A percentile compares a stretch with the other conserved stretches of the same genome.
These are phyloP conservation scores for Phengaris arion DNA, from an alignment of 2,888 invertebrate species.

Conservation along the genomic window DNA sequence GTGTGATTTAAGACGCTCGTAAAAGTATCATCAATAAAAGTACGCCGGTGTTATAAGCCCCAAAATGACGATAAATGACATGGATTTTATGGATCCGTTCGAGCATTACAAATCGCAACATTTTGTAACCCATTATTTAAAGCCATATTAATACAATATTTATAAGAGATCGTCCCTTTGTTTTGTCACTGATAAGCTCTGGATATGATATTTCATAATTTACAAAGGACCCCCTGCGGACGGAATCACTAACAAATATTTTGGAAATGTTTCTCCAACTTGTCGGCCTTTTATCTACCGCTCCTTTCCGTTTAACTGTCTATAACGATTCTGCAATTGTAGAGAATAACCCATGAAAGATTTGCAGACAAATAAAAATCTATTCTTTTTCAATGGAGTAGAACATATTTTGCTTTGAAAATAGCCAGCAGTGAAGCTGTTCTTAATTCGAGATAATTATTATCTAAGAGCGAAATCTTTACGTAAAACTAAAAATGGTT, in stretches of 20 bases:
- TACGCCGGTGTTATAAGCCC: neutral
- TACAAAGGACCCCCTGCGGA: constrained; percentile 51
- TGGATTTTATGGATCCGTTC: neutral
- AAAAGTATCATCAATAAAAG: neutral
- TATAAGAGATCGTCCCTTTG: constrained; percentile 17
- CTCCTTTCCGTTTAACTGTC: constrained; percentile 75
- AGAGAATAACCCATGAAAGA: constrained; percentile 23
- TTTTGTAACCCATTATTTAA: constrained; percentile 20
- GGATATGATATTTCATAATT: constrained; percentile 29
- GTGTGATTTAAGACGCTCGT: neutral
- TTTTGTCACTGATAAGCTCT: constrained; percentile 21
- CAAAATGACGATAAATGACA: neutral
- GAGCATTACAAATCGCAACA: constrained; percentile 13
- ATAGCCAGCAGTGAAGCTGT: constrained; percentile 35
- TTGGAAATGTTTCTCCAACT: constrained; percentile 79
- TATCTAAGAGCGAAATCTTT: constrained; percentile 74
- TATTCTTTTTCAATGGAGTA: neutral
- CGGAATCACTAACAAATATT: constrained; percentile 75
- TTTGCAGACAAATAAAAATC: constrained; percentile 30
- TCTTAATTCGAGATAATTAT: constrained; percentile 47
- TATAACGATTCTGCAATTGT: constrained; percentile 49
- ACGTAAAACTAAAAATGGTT: constrained; percentile 72
- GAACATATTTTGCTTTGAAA: constrained; percentile 34
- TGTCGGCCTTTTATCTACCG: constrained; percentile 77
- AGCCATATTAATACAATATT: constrained; percentile 23